Base-by-base conservation (phyloP, 2,113 vertebrate species). In the Cavia aperea region DNA sequence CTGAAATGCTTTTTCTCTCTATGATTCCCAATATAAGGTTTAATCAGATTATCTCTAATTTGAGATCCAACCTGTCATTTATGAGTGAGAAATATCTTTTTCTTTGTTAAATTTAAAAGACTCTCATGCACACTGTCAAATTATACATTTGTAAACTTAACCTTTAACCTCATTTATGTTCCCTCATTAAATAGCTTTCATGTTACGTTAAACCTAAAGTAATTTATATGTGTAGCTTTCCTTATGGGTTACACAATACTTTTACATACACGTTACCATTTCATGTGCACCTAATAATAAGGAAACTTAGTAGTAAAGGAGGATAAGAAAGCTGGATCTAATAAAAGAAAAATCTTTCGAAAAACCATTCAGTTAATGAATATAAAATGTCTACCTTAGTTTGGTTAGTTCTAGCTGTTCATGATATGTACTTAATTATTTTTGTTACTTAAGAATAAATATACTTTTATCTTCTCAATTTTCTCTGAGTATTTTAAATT, bases 91-190 rank as follows among this genome's bases (percentile, higher is more conserved):
- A 26, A 66, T 93, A 39, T 29, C 31, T 33, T 88, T 93, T 94
- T 77, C 82, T 97, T 95, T 90, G 70, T 86, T 81, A 83, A 93
- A 84, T 70, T 94, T 94, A 81, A 65, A 18, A 90, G 62, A 91
- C 46, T 58, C 33, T 33, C n/a, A 21, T 66, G 13, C 49, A 19
- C 31, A 16, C 51, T 56, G 56, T 77, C 51, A 88, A 66, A 86
- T 81, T 95, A 36, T 49, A 4, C 26, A 56, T 90, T 63, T 68
- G 23, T 91, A 83, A 73, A 75, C 79, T 97, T 83, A 33, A 75
- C 94, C 73, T 78, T 88, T 85, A 90, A n/a, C 79, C 92, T 94
- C 92, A 85, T 36, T 72, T 79, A 1, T 16, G 3, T 91, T 92
- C 91, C 86, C 91, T 2, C 43, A 60, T 88, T 90, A 91, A 86